Evolutionary conservation across 2,113 vertebrate genomes (phyloP).

Genomic region (Xenopus laevis): DNA sequence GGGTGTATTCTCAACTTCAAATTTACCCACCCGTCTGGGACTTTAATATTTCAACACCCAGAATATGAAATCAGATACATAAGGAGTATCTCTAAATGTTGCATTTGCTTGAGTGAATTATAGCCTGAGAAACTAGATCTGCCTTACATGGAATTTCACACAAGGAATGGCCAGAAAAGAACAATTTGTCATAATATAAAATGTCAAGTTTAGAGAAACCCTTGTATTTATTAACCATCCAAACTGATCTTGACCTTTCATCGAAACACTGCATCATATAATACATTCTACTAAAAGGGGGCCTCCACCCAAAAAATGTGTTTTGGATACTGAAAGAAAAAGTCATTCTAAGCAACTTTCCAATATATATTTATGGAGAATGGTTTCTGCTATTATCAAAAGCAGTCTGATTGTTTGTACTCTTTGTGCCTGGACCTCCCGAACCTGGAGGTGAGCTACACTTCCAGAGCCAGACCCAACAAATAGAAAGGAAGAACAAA

Average conservation of each 20-base stretch:
- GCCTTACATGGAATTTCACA: constrained; percentile 26
- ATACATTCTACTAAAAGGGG: no score
- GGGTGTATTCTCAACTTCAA: constrained; percentile 31
- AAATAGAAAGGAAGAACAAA: no score
- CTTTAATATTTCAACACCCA: constrained; percentile 21
- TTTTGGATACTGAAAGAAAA: no score
- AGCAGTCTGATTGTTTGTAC: no score
- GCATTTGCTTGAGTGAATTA: constrained; percentile 25
- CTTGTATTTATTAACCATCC: background rate
- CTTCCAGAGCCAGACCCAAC: no score
- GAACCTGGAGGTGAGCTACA: no score
- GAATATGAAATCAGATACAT: constrained; percentile 31
- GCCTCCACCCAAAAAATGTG: no score
- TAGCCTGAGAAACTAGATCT: constrained; percentile 22
- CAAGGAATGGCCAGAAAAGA: constrained; percentile 20
- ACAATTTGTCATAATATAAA: constrained; percentile 25
- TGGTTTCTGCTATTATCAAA: no score
- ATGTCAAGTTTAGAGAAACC: constrained; percentile 12
- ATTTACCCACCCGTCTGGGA: constrained; percentile 36
- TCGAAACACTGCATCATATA: no score
- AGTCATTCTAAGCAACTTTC: no score
- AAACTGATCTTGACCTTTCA: background rate
- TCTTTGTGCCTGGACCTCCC: no score
- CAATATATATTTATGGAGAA: no score
- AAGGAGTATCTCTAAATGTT: constrained; percentile 28